These are phyloP conservation scores for Istiophorus platypterus DNA, from an alignment of 2,113 vertebrate genomes.

Conservation along the genomic window DNA sequence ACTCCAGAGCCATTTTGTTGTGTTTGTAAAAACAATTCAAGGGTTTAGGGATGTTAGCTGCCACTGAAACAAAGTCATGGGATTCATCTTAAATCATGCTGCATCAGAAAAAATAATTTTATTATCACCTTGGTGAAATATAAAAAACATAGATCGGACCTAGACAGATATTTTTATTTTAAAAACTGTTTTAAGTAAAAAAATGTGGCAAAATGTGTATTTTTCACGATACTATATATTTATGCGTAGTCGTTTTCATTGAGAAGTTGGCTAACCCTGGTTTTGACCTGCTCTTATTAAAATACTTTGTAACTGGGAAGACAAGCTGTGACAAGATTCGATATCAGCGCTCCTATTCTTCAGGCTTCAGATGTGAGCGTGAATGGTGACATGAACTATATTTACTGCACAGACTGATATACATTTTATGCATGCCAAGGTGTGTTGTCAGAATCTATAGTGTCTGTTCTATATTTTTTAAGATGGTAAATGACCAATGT, in stretches of 20 bases:
- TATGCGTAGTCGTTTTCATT: too few relatives aligned
- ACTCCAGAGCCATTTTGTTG: too few relatives aligned
- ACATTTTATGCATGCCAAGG: slow-evolving; percentile 72
- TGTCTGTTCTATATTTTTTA: slow-evolving; percentile 68
- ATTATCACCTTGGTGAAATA: too few relatives aligned
- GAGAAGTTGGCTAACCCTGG: neutral
- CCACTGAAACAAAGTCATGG: too few relatives aligned
- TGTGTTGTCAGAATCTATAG: slow-evolving; percentile 65
- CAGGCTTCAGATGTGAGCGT: slow-evolving; percentile 33
- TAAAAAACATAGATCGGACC: too few relatives aligned
- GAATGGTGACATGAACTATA: slow-evolving; percentile 48
- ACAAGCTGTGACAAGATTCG: neutral
- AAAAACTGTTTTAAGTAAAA: too few relatives aligned
- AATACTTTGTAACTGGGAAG: neutral
- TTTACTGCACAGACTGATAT: slow-evolving; percentile 50
- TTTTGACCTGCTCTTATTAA: neutral
- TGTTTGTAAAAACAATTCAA: too few relatives aligned
- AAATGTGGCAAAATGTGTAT: too few relatives aligned
- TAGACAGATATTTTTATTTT: too few relatives aligned
- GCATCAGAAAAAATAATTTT: too few relatives aligned
- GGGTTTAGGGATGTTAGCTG: too few relatives aligned
- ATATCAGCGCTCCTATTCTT: slow-evolving; percentile 39
- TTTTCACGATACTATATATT: neutral
- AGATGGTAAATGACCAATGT: slow-evolving; percentile 42
- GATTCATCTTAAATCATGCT: too few relatives aligned